Conservation (phyloP, 2,888 invertebrate genomes). For the Pollenia angustigena region DNA sequence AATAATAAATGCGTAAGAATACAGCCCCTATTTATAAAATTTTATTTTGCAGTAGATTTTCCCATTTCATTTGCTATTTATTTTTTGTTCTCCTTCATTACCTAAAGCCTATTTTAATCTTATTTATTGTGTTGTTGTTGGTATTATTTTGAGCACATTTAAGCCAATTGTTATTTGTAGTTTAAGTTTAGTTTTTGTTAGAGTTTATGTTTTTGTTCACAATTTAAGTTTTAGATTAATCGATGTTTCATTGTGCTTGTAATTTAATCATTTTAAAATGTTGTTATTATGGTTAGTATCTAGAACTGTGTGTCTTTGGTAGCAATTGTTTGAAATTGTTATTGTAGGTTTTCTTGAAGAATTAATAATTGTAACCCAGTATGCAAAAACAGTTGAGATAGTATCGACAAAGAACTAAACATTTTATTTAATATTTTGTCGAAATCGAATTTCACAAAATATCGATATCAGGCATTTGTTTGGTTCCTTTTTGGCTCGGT, state of each 20-base stretch:
- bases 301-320: background rate
- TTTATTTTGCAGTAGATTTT: background rate
- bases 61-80: conserved; percentile 14
- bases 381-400: background rate
- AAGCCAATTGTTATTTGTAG: conserved; percentile 25
- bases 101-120: conserved; percentile 40
- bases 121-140: conserved; percentile 30
- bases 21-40: too few species aligned
- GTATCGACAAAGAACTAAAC: too few species aligned
- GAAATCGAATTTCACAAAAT: too few species aligned
- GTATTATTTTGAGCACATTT: conserved; percentile 12
- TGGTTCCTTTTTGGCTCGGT: too few species aligned
- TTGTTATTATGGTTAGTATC: background rate
- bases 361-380: too few species aligned
- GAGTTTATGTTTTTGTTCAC: background rate
- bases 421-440: too few species aligned
- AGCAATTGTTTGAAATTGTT: background rate
- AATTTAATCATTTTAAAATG: conserved; percentile 21
- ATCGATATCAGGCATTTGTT: too few species aligned
- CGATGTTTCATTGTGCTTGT: conserved; percentile 45
- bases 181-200: conserved; percentile 8
- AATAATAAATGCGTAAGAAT: too few species aligned
- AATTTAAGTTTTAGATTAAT: conserved; percentile 40
- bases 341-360: background rate
- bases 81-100: conserved; percentile 1